Evolutionary conservation across 2,113 vertebrate species (phyloP).

Genomic region (Capreolus pygargus): DNA sequence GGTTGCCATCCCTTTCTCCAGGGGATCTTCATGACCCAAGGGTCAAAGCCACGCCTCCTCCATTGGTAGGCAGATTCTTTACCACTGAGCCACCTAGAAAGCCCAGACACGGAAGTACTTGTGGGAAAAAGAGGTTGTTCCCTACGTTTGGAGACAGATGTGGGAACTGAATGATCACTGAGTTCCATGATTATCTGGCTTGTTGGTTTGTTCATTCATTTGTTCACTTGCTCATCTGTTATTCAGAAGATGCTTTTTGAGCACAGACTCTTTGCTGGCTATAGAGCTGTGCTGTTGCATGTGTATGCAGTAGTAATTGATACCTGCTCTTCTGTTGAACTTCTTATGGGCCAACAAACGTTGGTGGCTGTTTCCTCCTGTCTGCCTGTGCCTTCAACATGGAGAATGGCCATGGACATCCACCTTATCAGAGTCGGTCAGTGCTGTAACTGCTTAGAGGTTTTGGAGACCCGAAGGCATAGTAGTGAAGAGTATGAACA

Average conservation of each 20-base stretch:
- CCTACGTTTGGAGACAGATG: neutral
- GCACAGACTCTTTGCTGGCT: neutral
- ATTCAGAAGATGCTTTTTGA: neutral
- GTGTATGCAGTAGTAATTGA: neutral
- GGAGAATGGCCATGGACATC: neutral
- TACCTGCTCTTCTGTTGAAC: neutral
- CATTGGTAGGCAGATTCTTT: neutral
- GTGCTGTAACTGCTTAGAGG: neutral
- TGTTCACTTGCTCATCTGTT: neutral
- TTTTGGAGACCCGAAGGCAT: neutral
- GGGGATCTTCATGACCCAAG: fast-evolving
- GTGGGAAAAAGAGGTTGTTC: neutral
- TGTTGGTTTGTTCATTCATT: neutral
- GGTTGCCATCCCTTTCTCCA: neutral
- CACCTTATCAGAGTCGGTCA: fast-evolving
- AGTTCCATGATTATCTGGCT: neutral
- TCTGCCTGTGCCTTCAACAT: neutral
- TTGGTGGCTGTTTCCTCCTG: neutral
- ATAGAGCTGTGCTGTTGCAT: neutral
- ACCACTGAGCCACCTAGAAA: neutral
- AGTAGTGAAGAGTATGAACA: neutral
- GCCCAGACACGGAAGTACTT: neutral
- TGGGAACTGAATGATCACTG: neutral
- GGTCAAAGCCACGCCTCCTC: neutral
- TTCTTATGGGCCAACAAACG: neutral